Conservation (phyloP, 2,113 vertebrate genomes). For the Gopherus evgoodei region DNA sequence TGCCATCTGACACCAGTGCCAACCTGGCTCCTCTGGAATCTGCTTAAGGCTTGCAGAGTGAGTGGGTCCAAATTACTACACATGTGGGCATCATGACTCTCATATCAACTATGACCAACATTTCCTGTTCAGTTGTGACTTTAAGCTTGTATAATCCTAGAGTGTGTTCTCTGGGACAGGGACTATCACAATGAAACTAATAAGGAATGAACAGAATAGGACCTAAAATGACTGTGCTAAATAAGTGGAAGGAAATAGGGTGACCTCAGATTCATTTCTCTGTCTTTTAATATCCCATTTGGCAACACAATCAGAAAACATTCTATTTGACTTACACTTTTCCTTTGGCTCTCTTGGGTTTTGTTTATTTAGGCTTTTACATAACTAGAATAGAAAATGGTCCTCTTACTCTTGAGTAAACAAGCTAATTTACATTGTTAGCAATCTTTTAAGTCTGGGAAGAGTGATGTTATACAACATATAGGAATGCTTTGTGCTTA, state of each 20-base stretch:
- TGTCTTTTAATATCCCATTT: neutral
- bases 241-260: neutral
- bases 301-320: neutral
- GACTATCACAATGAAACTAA: neutral
- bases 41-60: neutral
- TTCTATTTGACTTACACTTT: neutral
- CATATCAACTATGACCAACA: neutral
- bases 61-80: neutral
- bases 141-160: neutral
- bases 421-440: slow-evolving; percentile 8
- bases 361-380: slow-evolving; percentile 2
- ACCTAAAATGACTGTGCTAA: slow-evolving; percentile 10
- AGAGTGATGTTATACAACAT: neutral
- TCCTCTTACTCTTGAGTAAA: neutral
- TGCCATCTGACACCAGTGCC: neutral
- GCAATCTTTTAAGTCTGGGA: slow-evolving; percentile 16
- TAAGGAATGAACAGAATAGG: neutral
- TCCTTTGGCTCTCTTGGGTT: neutral
- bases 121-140: neutral
- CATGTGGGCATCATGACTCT: neutral
- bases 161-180: neutral
- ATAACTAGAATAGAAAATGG: neutral
- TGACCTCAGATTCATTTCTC: slow-evolving; percentile 6
- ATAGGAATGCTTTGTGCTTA: neutral
- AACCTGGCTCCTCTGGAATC: neutral